Evolutionary conservation across 2,113 vertebrate genomes (phyloP), one percentile per base, ranked within the genome.

Genomic region (Equus przewalskii): DNA sequence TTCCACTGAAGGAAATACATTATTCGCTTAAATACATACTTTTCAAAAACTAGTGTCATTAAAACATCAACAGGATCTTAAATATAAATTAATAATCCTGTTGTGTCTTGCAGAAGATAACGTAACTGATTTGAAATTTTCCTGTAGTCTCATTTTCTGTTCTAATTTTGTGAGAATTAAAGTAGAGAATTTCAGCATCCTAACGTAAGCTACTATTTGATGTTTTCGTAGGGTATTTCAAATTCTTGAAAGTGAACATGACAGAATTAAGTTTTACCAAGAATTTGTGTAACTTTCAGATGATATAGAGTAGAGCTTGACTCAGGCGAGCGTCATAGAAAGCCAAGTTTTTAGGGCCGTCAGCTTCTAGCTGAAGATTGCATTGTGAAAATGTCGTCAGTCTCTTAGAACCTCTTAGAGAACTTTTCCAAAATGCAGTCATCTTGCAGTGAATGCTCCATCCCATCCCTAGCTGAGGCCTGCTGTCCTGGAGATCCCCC

Each of bases 31-130:
- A 88, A 70, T 64, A 18, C 67, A 64, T 90, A 73, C 72, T 85
- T 96, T 82, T 90, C 36, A 19, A 92, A 97, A 78, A 83, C 75
- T 96, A 78, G 16, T 92, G 95, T 87, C 73, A 86, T 95, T 90
- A 97, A 92, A 94, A 86, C 12, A 33, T n/a, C 84, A 97, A 83
- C 2, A 54, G 78, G 4, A 82, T 88, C 41, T 87, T 96, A 73
- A 70, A 87, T 46, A 79, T 89, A 86, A 96, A 24, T 86, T 96
- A 19, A 16, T 72, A 21, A 28, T 97, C 22, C 13, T 88, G 26
- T 80, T 69, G 13, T 21, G 92, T 79, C 9, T 30, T 94, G 4
- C 15, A 91, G n/a, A 85, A 85, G 65, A n/a, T 95, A 84, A 58
- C 30, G 41, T 82, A 56, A 67, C 41, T 90, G 70, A 16, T 81